Percentiles rank a stretch among this genome's conserved stretches.
Conservation (phyloP, 2,888 invertebrate species). For the Stratiomys singularior region DNA sequence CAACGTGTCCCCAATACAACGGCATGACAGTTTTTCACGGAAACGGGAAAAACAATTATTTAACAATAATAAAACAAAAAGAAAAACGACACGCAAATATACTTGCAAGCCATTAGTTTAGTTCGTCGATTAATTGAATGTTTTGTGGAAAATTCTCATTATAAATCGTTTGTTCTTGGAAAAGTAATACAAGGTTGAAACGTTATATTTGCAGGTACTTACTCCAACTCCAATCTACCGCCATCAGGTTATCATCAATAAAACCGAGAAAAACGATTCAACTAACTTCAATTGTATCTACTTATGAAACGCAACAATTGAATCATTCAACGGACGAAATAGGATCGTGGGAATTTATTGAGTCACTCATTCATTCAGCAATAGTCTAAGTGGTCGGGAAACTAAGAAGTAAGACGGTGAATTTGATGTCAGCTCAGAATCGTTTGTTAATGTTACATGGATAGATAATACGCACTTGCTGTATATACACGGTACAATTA, state of each 20-base stretch:
- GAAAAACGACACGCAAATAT: too few relatives aligned
- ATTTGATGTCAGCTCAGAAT: background rate
- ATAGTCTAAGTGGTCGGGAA: background rate
- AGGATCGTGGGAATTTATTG: slow-evolving; percentile 43
- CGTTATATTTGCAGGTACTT: background rate
- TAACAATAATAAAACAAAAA: too few relatives aligned
- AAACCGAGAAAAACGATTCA: slow-evolving; percentile 15
- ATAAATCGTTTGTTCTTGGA: slow-evolving; percentile 9
- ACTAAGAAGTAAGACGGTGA: background rate
- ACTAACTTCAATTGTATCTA: background rate
- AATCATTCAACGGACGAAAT: slow-evolving; percentile 39
- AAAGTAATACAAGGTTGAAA: slow-evolving; percentile 3
- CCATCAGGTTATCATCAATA: slow-evolving; percentile 25
- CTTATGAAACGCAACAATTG: slow-evolving; percentile 23
- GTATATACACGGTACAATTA: slow-evolving; percentile 26
- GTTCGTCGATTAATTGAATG: too few relatives aligned
- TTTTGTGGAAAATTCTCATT: background rate
- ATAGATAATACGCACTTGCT: slow-evolving; percentile 8
- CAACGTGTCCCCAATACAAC: too few relatives aligned
- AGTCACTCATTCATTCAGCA: slow-evolving; percentile 15
- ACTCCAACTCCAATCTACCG: slow-evolving; percentile 6
- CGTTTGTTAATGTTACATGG: slow-evolving; percentile 4
- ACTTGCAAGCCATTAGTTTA: too few relatives aligned
- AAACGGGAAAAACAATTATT: too few relatives aligned
- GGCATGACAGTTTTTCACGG: too few relatives aligned